These are phyloP conservation scores for Mycetomoellerius zeteki DNA, from an alignment of 1,140 invertebrate species.

Conservation along the genomic window DNA sequence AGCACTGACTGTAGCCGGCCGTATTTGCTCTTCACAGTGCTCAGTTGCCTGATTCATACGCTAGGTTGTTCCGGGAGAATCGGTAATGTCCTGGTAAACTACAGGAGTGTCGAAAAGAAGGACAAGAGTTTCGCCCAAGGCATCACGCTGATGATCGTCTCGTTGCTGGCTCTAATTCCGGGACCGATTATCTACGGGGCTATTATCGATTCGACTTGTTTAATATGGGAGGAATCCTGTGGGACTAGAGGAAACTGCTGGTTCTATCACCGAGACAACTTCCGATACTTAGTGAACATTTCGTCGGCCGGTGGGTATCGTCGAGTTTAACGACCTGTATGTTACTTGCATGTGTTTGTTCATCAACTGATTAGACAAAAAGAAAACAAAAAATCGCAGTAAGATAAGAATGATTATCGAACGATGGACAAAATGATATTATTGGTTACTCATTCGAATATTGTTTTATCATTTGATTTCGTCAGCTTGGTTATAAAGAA, in stretches of 20 bases:
- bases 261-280: slow-evolving; percentile 88
- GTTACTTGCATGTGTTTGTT: not conserved
- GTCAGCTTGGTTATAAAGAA: not conserved
- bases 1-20: slow-evolving; percentile 85
- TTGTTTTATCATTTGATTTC: not conserved
- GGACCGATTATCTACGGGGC: slow-evolving; percentile 90
- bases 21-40: slow-evolving; percentile 85
- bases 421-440: slow-evolving; percentile 15
- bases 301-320: slow-evolving; percentile 87
- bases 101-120: slow-evolving; percentile 88
- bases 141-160: slow-evolving; percentile 88
- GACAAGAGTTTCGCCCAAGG: slow-evolving; percentile 91
- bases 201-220: slow-evolving; percentile 89
- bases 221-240: slow-evolving; percentile 90
- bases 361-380: slow-evolving; percentile 37
- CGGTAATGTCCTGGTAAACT: slow-evolving; percentile 89
- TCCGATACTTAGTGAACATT: slow-evolving; percentile 88
- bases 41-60: slow-evolving; percentile 87
- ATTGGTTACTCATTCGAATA: slow-evolving; percentile 4
- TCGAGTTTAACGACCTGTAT: slow-evolving; percentile 1
- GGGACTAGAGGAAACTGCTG: slow-evolving; percentile 89
- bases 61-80: slow-evolving; percentile 89
- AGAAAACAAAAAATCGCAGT: not conserved
- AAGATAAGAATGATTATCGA: not conserved
- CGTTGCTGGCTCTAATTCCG: slow-evolving; percentile 90